phyloP scores from a whole-genome alignment of 2,113 vertebrate genomes.

The Sphyrna mokarran region DNA sequence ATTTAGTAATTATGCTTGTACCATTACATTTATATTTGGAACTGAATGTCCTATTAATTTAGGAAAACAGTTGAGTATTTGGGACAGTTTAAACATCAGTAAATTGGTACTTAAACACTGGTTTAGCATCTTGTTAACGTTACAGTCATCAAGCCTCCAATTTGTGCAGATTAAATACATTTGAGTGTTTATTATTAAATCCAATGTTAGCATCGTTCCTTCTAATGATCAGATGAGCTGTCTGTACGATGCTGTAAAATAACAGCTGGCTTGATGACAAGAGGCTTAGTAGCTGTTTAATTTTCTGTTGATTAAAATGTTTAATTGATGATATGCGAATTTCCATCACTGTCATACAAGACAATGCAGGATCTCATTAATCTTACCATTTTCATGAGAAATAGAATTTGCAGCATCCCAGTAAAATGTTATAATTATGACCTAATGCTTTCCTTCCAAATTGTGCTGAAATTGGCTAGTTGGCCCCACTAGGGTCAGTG shows the following conservation, averaged over 20 bases:
- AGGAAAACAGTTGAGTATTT: slow-evolving; percentile 10
- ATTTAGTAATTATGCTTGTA: background rate
- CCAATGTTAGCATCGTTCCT: slow-evolving; percentile 31
- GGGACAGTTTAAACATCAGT: background rate
- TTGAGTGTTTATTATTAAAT: slow-evolving; percentile 27
- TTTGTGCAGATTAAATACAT: slow-evolving; percentile 29
- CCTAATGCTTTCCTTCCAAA: background rate
- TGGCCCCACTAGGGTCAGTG: background rate
- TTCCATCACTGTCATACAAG: slow-evolving; percentile 3
- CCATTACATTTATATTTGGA: background rate
- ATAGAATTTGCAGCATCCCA: background rate
- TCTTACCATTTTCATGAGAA: slow-evolving; percentile 8
- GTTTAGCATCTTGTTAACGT: background rate
- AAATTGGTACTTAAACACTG: slow-evolving; percentile 25
- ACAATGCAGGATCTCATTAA: background rate
- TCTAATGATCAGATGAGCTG: slow-evolving; percentile 25
- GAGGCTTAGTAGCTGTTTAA: slow-evolving; percentile 36
- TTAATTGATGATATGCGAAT: slow-evolving; percentile 35
- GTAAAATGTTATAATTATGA: background rate
- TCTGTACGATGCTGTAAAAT: slow-evolving; percentile 23
- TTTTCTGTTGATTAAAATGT: slow-evolving; percentile 37
- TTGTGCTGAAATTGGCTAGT: slow-evolving; percentile 3
- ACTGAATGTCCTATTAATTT: slow-evolving; percentile 18
- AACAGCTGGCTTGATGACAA: slow-evolving; percentile 37
- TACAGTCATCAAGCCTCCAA: slow-evolving; percentile 19